These are phyloP conservation scores for Trissolcus brochymenae DNA, from an alignment of 2,888 invertebrate species.

Conservation along the genomic window DNA sequence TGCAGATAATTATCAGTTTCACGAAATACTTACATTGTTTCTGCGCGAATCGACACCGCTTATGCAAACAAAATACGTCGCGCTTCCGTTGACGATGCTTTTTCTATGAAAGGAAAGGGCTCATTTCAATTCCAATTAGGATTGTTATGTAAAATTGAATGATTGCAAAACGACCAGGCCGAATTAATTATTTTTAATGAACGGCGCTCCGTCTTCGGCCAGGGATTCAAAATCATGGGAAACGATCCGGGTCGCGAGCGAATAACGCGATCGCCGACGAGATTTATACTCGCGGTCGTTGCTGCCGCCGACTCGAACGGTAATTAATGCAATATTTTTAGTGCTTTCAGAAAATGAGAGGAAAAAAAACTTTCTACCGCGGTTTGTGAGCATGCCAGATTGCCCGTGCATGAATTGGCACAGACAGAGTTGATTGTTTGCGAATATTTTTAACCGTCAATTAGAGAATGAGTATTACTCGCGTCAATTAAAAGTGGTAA, in stretches of 20 bases:
- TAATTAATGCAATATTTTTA: conserved; percentile 20
- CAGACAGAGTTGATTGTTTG: no score
- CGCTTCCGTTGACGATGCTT: conserved; percentile 21
- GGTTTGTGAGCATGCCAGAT: not conserved
- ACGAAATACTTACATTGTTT: conserved; percentile 56
- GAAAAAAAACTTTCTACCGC: not conserved
- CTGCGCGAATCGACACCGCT: conserved; percentile 50
- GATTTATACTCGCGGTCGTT: conserved; percentile 29
- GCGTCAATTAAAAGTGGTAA: no score
- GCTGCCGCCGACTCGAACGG: conserved; percentile 8
- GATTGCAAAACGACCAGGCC: conserved; percentile 37
- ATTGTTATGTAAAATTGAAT: conserved; percentile 48
- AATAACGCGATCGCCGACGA: conserved; percentile 23
- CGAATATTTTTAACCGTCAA: no score
- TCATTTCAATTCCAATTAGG: conserved; percentile 52
- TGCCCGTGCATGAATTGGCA: not conserved
- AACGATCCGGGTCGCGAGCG: conserved; percentile 21
- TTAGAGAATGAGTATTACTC: no score
- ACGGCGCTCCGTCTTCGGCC: conserved; percentile 21
- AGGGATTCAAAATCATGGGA: conserved; percentile 32
- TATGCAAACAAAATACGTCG: conserved; percentile 52
- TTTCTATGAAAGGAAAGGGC: conserved; percentile 25
- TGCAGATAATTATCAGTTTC: conserved; percentile 55
- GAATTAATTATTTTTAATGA: conserved; percentile 56
- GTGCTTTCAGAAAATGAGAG: not conserved